These are phyloP conservation scores for Dipus sagitta DNA, from an alignment of 2,797 vertebrate species.

Conservation along the genomic window DNA sequence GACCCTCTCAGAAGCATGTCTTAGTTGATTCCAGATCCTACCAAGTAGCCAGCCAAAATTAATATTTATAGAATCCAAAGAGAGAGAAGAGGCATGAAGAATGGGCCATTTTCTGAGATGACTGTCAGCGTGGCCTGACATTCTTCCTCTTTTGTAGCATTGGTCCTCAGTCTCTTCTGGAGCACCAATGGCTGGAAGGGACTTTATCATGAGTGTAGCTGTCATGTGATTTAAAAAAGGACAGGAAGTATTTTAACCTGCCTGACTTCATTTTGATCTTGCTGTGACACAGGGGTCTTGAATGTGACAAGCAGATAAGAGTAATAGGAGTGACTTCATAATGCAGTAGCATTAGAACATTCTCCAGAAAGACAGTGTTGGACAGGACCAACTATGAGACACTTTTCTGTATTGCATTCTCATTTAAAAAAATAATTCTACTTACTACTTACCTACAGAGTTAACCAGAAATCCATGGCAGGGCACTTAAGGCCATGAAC, in stretches of 20 bases:
- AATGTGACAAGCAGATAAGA: not conserved
- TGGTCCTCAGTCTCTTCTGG: not conserved
- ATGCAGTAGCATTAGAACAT: not conserved
- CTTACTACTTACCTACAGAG: not conserved
- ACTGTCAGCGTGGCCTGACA: not conserved
- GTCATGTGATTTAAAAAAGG: not conserved
- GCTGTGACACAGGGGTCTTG: not conserved
- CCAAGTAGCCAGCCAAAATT: not conserved
- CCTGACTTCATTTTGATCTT: not conserved
- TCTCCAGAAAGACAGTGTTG: not conserved
- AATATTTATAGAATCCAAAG: not conserved
- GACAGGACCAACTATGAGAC: not conserved
- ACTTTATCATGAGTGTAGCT: not conserved
- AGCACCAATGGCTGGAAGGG: not conserved
- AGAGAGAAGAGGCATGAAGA: not conserved
- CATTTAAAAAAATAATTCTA: not conserved
- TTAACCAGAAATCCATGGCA: not conserved
- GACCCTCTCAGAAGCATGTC: not conserved
- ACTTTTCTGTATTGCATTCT: not conserved
- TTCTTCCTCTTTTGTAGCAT: not conserved
- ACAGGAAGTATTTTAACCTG: not conserved
- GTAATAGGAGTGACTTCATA: not conserved
- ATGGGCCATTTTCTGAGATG: not conserved
- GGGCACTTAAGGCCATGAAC: not conserved
- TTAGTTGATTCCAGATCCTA: not conserved